Percentiles rank a stretch among this genome's conserved stretches.
phyloP scores from a whole-genome alignment of 2,797 vertebrate genomes.

The Lagocephalus sceleratus region DNA sequence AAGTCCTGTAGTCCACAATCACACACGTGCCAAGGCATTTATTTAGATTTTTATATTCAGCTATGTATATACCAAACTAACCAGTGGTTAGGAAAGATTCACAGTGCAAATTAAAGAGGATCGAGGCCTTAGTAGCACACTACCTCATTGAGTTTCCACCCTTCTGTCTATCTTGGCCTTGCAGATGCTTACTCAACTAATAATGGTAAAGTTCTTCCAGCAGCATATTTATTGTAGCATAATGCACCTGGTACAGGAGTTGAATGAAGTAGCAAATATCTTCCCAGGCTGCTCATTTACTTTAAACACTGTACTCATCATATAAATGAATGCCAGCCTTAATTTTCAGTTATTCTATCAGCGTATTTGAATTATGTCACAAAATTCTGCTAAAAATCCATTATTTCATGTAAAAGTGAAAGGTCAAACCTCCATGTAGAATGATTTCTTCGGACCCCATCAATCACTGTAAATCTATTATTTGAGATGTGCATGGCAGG shows the following conservation, averaged over 20 bases:
- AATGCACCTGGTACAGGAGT: slow-evolving; percentile 29
- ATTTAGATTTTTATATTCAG: slow-evolving; percentile 52
- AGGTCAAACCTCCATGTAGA: slow-evolving; percentile 16
- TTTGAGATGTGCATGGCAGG: slow-evolving; percentile 26
- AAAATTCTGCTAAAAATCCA: neutral
- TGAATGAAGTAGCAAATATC: slow-evolving; percentile 11
- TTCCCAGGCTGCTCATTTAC: slow-evolving; percentile 11
- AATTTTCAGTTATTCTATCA: too few species aligned
- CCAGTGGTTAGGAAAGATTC: slow-evolving; percentile 34
- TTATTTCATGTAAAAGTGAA: neutral
- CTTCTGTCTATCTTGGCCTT: slow-evolving; percentile 44
- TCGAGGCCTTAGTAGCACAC: slow-evolving; percentile 24
- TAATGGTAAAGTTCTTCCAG: slow-evolving; percentile 30
- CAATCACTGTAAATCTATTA: slow-evolving; percentile 24
- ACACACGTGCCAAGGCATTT: slow-evolving; percentile 48
- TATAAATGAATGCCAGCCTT: neutral
- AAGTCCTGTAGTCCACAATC: slow-evolving; percentile 39
- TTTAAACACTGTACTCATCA: slow-evolving; percentile 8
- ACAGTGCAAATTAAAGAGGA: slow-evolving; percentile 25
- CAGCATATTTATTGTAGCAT: slow-evolving; percentile 34
- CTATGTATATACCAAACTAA: slow-evolving; percentile 40
- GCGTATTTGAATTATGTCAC: too few species aligned
- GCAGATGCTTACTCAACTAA: slow-evolving; percentile 25
- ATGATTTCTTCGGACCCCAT: slow-evolving; percentile 27
- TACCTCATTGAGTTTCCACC: slow-evolving; percentile 26